Evolutionary conservation across 1,140 invertebrate species (phyloP), one percentile per base, ranked within the genome.

Genomic region (Conus betulinus): DNA sequence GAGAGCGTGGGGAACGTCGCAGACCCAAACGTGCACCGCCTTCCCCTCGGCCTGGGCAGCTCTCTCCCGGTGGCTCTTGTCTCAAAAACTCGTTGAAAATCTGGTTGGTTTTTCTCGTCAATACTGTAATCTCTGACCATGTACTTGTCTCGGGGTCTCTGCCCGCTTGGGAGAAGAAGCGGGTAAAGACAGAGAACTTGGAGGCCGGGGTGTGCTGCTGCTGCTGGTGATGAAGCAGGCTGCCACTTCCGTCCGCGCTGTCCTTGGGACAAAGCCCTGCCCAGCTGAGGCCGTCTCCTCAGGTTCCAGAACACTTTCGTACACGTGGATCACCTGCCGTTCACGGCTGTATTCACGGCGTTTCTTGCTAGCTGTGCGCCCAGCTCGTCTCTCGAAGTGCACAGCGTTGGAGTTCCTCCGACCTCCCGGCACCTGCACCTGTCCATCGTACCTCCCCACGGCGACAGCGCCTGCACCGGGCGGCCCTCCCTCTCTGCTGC

Each of bases 71-170:
- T 5, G 78, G 27, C 89, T 96, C 96, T 85, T 94, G 95, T 8
- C 96, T 93, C 88, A 96, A 94, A 92, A 96, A 96, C 89, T 96
- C 96, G 52, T 96, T 95, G 90, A 96, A 96, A 13, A 96, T 92
- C 76, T 95, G 95, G 91, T 96, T 96, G 7, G 96, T 95, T 91
- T 91, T 96, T 96, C 91, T 96, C 95, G 91, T 96, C 96, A 85
- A 96, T 96, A 88, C 96, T 96, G 92, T 96, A 96, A 90, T 96
- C 96, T 90, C 96, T 90, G 23, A 92, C 85, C 20, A 93, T 87
- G 71, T 85, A 88, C 57, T 89, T 89, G 27, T 91, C 88, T 76
- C 88, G 23, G 89, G 89, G 53, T 88, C 93, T 52, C 91, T 91
- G 81, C 87, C 82, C 39, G 94, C 92, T 51, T 79, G 78, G 85